Base-by-base conservation (phyloP, 53 echinoderm and acorn worm species). In the Holothuria leucospilota region DNA sequence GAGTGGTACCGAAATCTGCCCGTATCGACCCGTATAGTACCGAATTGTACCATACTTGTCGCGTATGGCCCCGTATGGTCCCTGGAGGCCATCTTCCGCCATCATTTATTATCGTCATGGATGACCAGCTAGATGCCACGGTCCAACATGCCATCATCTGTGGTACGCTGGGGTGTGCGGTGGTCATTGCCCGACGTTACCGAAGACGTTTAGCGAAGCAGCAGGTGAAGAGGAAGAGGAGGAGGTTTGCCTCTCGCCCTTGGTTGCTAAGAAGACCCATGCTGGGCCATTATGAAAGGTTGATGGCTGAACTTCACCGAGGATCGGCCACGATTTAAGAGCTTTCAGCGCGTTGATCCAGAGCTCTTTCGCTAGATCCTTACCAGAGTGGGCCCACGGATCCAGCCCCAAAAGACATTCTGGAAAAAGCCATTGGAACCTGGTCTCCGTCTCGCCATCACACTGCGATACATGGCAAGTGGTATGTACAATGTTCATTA, bases 331-430 rank as follows among this genome's bases (percentile, higher is more conserved):
- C 5, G 64, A 64, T 64, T 64, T 73, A 86, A 77, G 77, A 86
- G 77, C 77, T 86, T 75, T 62, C 77, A 51, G 70, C 41, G 86
- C 27, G 41, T 86, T 69, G 86, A 86, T 53, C 77, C 86, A 49
- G 87, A 65, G 29, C 64, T 64, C 49, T 87, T 87, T 63, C 61
- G 40, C 18, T 51, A 87, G 68, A 29, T 80, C 21, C 29, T 87
- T 18, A 40, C 46, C 20, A 78, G 68, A 10, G 24, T 87, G 29
- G 39, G 29, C 68, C 87, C 87, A 30, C 46, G 80, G 40, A 79
- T 87, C 65, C 51, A 79, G 58, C 73, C 62, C 75, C 58, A 79
- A 18, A 62, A 87, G 49, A 87, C 87, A 60, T 60, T 49, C 49
- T 49, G 49, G 49, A 49, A 49, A 49, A 49, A 49, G 49, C 49